Evolutionary conservation across 2,888 invertebrate species (phyloP), one percentile per base, ranked within the genome.

Genomic region (Drosophila suboccidentalis): DNA sequence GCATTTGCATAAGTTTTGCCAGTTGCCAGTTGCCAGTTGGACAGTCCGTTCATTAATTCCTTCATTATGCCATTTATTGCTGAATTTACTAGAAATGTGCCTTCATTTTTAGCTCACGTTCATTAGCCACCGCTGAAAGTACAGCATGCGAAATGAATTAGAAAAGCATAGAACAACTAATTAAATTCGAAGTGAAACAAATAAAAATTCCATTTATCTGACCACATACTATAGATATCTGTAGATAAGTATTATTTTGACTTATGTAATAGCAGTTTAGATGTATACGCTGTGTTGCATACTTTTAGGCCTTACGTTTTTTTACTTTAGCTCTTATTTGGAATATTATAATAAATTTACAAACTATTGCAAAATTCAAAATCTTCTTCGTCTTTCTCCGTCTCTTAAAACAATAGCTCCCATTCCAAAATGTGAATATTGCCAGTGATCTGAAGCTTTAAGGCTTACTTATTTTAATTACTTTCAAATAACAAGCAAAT

Each of bases 1-100:
- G 92, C 91, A 92, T 92, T 91, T 91, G 92, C 92, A 92, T 92
- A 91, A 90, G 91, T 89, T 92, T 75, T 57, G 51, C 59, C 73
- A 80, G 74, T 73, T 57, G 51, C 59, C 73, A 80, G 74, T 73
- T 70, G 71, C 71, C 65, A 64, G 47, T 64, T 43, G 58, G 29
- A 54, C 69, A 41, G 72, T 71, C 73, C 71, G 75, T 75, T 80
- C 85, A 87, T 83, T 85, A 85, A 82, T 87, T 87, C 85, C 73
- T 80, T 83, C 80, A 87, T 83, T 85, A 83, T 85, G 75, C 73
- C 82, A 87, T 85, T 87, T 87, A 83, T 87, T 87, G 86, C 69
- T 71, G 80, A 78, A 74, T 68, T 78, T 57, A 62, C 73, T 80
- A 70, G 72, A 83, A 82, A 78, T 78, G 64, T 82, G 75, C 65